These are phyloP conservation scores for Orientallactaga sibirica DNA, from an alignment of 2,797 vertebrate species.

Conservation along the genomic window DNA sequence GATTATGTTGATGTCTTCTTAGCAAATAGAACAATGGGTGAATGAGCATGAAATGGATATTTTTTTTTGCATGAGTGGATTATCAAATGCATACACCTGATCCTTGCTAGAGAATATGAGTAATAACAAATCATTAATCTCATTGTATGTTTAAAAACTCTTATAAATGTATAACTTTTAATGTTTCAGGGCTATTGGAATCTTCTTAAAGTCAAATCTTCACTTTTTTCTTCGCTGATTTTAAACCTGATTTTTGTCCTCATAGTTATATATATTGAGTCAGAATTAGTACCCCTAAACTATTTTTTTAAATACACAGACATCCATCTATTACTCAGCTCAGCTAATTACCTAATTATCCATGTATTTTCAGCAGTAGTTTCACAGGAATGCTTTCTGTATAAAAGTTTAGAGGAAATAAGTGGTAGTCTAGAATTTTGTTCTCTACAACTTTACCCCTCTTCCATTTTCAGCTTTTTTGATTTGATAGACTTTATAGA, in stretches of 20 bases:
- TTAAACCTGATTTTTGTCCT: constrained; percentile 22
- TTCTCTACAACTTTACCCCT: neutral
- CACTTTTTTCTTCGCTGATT: neutral
- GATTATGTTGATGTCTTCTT: neutral
- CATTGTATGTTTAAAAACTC: neutral
- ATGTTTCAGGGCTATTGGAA: neutral
- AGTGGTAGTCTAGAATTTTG: neutral
- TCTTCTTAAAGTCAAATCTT: constrained; percentile 18
- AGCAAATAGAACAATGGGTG: neutral
- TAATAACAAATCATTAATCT: neutral
- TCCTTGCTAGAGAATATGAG: neutral
- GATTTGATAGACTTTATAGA: neutral
- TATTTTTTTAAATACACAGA: constrained; percentile 48
- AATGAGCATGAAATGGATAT: neutral
- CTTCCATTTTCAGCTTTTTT: neutral
- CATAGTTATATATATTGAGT: neutral
- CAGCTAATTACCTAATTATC: neutral
- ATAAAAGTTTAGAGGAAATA: neutral
- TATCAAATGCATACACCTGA: neutral
- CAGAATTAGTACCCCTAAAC: neutral
- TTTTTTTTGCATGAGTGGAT: neutral
- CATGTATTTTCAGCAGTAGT: constrained; percentile 26
- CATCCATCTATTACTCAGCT: neutral
- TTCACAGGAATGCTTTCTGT: neutral
- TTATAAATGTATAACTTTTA: neutral